Conservation (phyloP, 2,888 invertebrate genomes). For the Mechanitis mazaeus region DNA sequence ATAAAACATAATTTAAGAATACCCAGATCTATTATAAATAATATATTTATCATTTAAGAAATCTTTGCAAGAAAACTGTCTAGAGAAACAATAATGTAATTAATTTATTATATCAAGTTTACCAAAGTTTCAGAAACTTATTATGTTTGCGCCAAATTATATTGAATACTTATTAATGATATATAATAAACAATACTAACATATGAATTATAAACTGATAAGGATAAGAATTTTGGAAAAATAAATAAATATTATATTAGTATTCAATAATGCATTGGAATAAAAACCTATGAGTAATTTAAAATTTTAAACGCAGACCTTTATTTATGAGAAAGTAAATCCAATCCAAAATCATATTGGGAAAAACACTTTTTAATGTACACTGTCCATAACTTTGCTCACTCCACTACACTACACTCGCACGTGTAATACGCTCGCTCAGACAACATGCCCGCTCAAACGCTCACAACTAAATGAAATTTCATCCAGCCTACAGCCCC, state of each 20-base stretch:
- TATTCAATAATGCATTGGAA: neutral
- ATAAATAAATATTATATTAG: neutral
- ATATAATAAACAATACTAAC: no score
- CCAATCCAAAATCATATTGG: conserved; percentile 18
- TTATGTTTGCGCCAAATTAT: no score
- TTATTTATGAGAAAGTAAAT: conserved; percentile 11
- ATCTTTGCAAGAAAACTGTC: no score
- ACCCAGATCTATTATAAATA: no score
- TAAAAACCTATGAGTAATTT: neutral
- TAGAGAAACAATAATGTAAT: no score
- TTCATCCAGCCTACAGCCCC: conserved; percentile 13
- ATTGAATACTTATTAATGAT: no score
- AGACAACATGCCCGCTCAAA: conserved; percentile 10
- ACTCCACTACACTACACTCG: conserved; percentile 10
- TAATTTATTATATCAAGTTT: no score
- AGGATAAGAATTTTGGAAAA: no score
- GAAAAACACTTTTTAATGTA: conserved; percentile 12
- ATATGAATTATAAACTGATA: no score
- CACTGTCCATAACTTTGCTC: conserved; percentile 17
- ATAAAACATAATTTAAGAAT: no score
- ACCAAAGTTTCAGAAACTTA: no score
- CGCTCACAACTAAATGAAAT: conserved; percentile 18
- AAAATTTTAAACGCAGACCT: conserved; percentile 11
- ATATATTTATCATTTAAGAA: no score
- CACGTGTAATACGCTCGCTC: conserved; percentile 9